phyloP scores from a whole-genome alignment of 2,888 invertebrate species.

The Cantharis rustica region DNA sequence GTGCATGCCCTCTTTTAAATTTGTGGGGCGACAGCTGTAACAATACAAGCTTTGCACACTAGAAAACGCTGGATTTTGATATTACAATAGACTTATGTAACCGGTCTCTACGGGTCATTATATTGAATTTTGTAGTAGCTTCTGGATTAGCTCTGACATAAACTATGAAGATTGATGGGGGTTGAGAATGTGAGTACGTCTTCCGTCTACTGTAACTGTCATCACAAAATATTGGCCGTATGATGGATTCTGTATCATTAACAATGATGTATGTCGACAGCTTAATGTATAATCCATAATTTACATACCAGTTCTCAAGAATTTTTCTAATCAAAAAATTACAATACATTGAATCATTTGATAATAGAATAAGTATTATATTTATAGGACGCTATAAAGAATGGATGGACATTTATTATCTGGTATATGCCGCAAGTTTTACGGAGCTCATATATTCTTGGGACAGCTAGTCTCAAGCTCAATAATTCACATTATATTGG shows the following conservation, averaged over 20 bases:
- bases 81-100: conserved; percentile 41
- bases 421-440: conserved; percentile 50
- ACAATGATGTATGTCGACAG: conserved; percentile 34
- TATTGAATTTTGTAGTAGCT: conserved; percentile 50
- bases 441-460: conserved; percentile 48
- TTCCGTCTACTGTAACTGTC: conserved; percentile 49
- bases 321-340: conserved; percentile 19
- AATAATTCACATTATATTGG: conserved; percentile 51
- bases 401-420: conserved; percentile 54
- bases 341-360: conserved; percentile 40
- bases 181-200: conserved; percentile 48
- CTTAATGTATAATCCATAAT: conserved; percentile 31
- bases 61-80: conserved; percentile 30
- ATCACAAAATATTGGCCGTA: conserved; percentile 52
- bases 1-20: conserved; percentile 35
- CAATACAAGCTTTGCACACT: conserved; percentile 39
- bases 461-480: conserved; percentile 47
- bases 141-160: conserved; percentile 47
- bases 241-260: conserved; percentile 48
- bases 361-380: conserved; percentile 56
- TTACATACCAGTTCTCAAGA: conserved; percentile 23
- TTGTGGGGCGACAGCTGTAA: conserved; percentile 46
- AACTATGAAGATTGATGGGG: conserved; percentile 52
- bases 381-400: conserved; percentile 54
- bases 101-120: conserved; percentile 49